phyloP scores from a whole-genome alignment of 2,113 vertebrate species.

The Eleginops maclovinus region DNA sequence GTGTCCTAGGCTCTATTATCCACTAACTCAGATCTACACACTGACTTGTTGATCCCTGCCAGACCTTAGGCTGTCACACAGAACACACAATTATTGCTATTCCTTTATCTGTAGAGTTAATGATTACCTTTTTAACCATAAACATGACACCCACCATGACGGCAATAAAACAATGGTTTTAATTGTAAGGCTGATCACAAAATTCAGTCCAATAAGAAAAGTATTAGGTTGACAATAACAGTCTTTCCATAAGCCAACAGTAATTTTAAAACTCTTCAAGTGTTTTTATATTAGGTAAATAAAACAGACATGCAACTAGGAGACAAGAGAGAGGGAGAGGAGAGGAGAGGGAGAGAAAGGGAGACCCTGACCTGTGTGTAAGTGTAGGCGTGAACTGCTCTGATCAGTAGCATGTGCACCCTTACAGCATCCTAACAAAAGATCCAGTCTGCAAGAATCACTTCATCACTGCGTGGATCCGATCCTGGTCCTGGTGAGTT shows the following conservation, averaged over 20 bases:
- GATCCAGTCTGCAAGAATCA: conserved; percentile 11
- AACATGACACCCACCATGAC: neutral
- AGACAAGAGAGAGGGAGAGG: conserved; percentile 6
- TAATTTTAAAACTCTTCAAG: neutral
- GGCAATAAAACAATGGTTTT: neutral
- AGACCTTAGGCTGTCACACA: neutral
- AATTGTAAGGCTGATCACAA: neutral
- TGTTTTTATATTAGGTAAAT: neutral
- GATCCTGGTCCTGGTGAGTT: conserved; percentile 54
- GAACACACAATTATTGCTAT: conserved; percentile 4
- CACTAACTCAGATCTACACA: neutral
- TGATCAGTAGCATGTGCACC: neutral
- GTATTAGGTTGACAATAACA: neutral
- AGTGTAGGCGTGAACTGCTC: conserved; percentile 23
- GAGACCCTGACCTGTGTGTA: neutral
- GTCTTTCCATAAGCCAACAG: neutral
- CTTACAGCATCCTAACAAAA: conserved; percentile 1
- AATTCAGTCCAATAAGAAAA: neutral
- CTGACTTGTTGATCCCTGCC: neutral
- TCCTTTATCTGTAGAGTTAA: conserved; percentile 23
- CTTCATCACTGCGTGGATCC: neutral
- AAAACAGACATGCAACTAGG: neutral
- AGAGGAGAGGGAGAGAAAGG: neutral
- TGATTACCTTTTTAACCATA: conserved; percentile 46
- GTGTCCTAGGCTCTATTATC: neutral